Evolutionary conservation across 2,113 vertebrate species (phyloP), one percentile per base, ranked within the genome.

Genomic region (Salvator merianae): DNA sequence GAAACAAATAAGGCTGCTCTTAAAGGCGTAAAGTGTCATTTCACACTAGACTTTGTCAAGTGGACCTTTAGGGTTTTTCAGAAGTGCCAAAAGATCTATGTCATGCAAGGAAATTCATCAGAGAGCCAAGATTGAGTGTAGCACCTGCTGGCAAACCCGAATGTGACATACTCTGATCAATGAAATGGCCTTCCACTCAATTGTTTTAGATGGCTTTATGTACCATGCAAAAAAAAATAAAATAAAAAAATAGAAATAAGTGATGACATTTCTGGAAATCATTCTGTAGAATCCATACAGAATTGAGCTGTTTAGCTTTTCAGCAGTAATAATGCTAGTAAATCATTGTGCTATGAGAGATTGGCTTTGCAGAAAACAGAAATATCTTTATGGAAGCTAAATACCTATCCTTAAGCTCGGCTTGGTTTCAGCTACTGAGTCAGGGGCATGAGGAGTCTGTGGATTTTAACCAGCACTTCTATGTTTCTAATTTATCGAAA

Each of bases 401-500:
- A 73, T 68, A 22, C 24, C 70, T 77, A 72, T 85, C 40, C 80
- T 72, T 38, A 84, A 72, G 69, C 34, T 65, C 55, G 70, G 50
- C 5, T 73, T 66, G 18, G 47, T 36, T 38, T 50, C 62, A 81
- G 59, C 84, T 0, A 0, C 16, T 8, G 38, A 86, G 82, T n/a
- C 14, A 10, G 43, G n/a, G 18, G 2, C 38, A 74, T 1, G 69
- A 82, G 83, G 22, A 24, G 38, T 12, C 16, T 59, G 55, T 20
- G n/a, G 26, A 78, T 81, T 47, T 87, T 79, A 1, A 4, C 53
- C 0, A 0, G 65, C 63, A 34, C 81, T 81, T 79, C 87, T 5
- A 22, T 69, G 3, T 88, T 88, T 93, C 86, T 88, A 84, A 91
- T 89, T 90, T 63, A 34, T 47, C 24, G 16, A 86, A 86, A 71